Evolutionary conservation across 1,140 invertebrate genomes (phyloP), one percentile per base, ranked within the genome.

Genomic region (Orchestia grillus): DNA sequence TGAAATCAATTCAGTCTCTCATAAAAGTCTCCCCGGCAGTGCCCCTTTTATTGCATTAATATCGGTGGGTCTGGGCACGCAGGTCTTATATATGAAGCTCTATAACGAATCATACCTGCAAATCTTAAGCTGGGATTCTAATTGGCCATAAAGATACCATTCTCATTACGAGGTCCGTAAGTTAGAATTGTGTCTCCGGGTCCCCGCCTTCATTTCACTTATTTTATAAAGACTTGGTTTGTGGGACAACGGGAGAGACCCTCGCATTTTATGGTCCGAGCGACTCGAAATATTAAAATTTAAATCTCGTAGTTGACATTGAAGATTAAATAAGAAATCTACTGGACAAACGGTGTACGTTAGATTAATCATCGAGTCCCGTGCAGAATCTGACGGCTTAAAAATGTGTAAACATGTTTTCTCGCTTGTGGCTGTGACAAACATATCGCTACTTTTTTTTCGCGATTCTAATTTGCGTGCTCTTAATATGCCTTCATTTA

Each of bases 21-120:
- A 90, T 90, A 90, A 42, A 90, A 90, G 88, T 90, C 88, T 4
- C 41, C 15, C 88, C 88, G 43, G 88, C n/a, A 44, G 36, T 41
- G 15, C 88, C 88, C 88, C 88, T 90, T 90, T 90, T 90, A 90
- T 90, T 90, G 88, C 88, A 90, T 41, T 90, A 90, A 90, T 90
- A 90, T 90, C 88, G 88, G 4, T 41, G 43, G n/a, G 88, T 36
- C 41, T 3, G 88, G 88, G 15, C 88, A 43, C 41, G 88, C 88
- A 11, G 88, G 43, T 44, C 88, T 44, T 94, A 44, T 44, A 43
- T 42, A 91, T 94, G 44, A 44, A 45, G 92, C 44, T 40, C 43
- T 94, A 47, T 94, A 94, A 47, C 92, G 92, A 94, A 94, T 44
- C 43, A 44, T 44, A 11, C 43, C 92, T 45, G 43, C 44, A 94